Base-by-base conservation (phyloP, 1,140 invertebrate genomes). In the Cotesia vestalis region DNA sequence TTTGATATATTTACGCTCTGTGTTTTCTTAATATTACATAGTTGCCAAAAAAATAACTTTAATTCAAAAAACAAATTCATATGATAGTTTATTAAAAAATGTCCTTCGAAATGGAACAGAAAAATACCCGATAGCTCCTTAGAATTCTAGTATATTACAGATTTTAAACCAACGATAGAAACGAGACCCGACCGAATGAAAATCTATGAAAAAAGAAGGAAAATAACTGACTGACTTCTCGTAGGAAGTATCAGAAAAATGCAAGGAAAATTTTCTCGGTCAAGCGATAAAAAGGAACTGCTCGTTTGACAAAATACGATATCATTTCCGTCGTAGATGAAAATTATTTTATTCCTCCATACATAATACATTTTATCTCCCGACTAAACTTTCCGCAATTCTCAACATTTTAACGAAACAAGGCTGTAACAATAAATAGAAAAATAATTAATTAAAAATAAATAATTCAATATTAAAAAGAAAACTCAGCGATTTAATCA, bases 401-500 rank as follows among this genome's bases (percentile, higher is more conserved):
- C 40, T 27, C 27, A 27, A 27, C 27, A 27, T 27, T 27, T 27
- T 27, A 27, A 27, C 27, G 27, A 27, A 46, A 5, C 5, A 8
- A 9, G 2, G 9, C 38, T 0, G n/a, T 11, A 55, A n/a, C 53
- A 55, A 9, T 55, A 55, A 3, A 55, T n/a, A 6, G 12, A 17
- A n/a, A 55, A 55, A 55, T 63, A 51, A 51, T 66, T 2, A 27
- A 27, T 27, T 38, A 36, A 66, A 27, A 27, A 51, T 67, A 52
- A 67, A 53, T 20, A 51, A 67, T 53, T 14, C 14, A 52, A 11
- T 46, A 5, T 46, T 46, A 36, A n/a, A 14, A 67, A 53, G 12
- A 20, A 51, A 53, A 67, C 52, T 14, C 5, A 55, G 53, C 71
- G 66, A 73, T 68, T 73, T 73, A 73, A 73, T 73, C 71, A 73